phyloP scores from a whole-genome alignment of 1,140 invertebrate genomes.

The Diuraphis noxia region DNA sequence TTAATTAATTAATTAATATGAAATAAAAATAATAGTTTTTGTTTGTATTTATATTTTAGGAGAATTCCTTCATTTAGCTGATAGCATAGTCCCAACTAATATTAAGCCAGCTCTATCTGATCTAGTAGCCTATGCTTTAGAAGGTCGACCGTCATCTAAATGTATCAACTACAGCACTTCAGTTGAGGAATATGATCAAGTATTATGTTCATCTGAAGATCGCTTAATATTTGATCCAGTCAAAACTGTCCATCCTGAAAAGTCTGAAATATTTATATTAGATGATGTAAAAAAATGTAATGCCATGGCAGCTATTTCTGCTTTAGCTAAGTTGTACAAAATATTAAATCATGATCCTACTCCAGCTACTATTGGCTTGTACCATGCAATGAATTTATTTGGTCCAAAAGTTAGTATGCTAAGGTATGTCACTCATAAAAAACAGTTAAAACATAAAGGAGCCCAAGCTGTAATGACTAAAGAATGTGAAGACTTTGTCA shows the following conservation, averaged over 20 bases:
- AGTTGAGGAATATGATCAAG: conserved; percentile 43
- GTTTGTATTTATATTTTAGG: conserved; percentile 10
- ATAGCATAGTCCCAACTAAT: conserved; percentile 48
- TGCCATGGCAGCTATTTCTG: conserved; percentile 45
- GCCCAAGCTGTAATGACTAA: conserved; percentile 57
- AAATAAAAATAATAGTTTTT: neutral
- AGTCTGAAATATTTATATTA: conserved; percentile 37
- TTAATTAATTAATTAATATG: too few species aligned
- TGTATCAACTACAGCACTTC: conserved; percentile 13
- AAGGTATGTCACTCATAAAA: conserved; percentile 20
- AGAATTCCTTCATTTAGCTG: conserved; percentile 35
- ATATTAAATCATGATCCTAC: conserved; percentile 36
- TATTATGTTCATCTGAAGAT: conserved; percentile 45
- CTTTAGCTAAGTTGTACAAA: conserved; percentile 42
- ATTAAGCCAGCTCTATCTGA: conserved; percentile 26
- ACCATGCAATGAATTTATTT: conserved; percentile 49
- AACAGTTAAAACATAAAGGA: conserved; percentile 41
- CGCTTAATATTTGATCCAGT: conserved; percentile 35
- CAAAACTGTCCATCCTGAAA: conserved; percentile 16
- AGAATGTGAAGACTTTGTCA: conserved; percentile 70
- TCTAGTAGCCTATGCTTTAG: conserved; percentile 47
- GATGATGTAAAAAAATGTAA: conserved; percentile 48
- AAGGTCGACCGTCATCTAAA: conserved; percentile 32
- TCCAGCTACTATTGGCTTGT: conserved; percentile 33
- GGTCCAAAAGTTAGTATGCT: conserved; percentile 44